phyloP scores from a whole-genome alignment of 1,140 invertebrate genomes.

The Ceratina australensis region DNA sequence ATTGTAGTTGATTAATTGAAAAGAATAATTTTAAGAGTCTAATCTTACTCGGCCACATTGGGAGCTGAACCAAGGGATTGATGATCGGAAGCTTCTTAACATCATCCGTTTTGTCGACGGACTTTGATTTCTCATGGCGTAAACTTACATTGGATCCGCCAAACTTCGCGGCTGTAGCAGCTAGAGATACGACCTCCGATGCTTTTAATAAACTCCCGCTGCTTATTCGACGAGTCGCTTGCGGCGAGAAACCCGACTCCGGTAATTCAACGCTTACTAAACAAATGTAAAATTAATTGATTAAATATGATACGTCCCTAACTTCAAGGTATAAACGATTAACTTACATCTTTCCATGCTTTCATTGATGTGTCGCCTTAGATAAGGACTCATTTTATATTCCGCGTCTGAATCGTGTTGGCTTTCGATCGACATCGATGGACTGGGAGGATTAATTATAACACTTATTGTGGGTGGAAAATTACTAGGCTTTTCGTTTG shows the following conservation, averaged over 20 bases:
- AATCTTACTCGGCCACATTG: conserved; percentile 92
- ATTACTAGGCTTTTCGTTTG: conserved; percentile 64
- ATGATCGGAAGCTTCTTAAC: conserved; percentile 91
- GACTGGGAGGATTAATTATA: conserved; percentile 77
- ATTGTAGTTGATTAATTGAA: background rate
- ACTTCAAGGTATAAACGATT: conserved; percentile 5
- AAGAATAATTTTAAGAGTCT: background rate
- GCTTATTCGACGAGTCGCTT: conserved; percentile 88
- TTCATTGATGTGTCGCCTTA: conserved; percentile 64
- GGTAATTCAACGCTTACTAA: conserved; percentile 75
- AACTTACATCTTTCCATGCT: conserved; percentile 76
- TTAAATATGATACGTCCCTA: too few species aligned
- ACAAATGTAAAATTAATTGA: conserved; percentile 2
- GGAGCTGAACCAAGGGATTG: conserved; percentile 91
- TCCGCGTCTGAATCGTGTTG: conserved; percentile 66
- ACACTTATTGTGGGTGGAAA: conserved; percentile 75
- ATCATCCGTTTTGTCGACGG: conserved; percentile 80
- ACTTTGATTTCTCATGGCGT: conserved; percentile 76
- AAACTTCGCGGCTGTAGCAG: conserved; percentile 81
- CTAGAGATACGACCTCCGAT: conserved; percentile 81
- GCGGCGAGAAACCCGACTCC: conserved; percentile 82
- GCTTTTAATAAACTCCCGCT: conserved; percentile 88
- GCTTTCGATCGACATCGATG: conserved; percentile 76
- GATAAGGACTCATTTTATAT: conserved; percentile 60
- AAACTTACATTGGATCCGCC: conserved; percentile 74